Conservation (phyloP, 2,797 vertebrate species). For the Eptatretus atami region DNA sequence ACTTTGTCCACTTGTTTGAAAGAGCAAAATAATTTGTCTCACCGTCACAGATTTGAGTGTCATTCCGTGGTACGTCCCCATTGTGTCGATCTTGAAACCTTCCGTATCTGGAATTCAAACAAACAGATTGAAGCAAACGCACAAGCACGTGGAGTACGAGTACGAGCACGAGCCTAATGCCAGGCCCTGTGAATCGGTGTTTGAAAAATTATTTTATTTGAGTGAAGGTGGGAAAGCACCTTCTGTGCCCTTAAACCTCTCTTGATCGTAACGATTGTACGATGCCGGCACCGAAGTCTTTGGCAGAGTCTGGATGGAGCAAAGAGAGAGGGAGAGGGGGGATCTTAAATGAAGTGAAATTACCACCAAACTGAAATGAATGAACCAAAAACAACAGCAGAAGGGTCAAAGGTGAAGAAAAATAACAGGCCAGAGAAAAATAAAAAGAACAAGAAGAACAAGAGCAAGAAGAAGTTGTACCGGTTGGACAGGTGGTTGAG, state of each 20-base stretch:
- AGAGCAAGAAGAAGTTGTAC: background rate
- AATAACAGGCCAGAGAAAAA: background rate
- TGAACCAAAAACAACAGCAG: background rate
- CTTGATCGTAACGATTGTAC: constrained; percentile 95
- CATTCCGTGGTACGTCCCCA: constrained; percentile 98
- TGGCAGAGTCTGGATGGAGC: background rate
- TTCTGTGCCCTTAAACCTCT: constrained; percentile 95
- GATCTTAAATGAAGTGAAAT: background rate
- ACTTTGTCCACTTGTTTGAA: no score
- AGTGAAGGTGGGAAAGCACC: constrained; percentile 18
- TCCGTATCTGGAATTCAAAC: constrained; percentile 43
- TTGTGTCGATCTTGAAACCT: constrained; percentile 96
- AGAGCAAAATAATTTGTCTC: constrained; percentile 14
- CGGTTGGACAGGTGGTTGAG: background rate
- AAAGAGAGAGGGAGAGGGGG: background rate
- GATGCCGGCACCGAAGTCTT: constrained; percentile 76
- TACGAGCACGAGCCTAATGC: background rate
- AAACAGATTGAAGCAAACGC: constrained; percentile 6
- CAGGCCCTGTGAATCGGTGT: background rate
- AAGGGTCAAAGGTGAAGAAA: background rate
- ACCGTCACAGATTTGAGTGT: constrained; percentile 96
- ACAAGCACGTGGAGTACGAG: background rate
- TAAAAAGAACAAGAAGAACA: no score
- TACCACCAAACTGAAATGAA: constrained; percentile 8
- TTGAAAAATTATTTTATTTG: background rate